A percentile compares a stretch with the other conserved stretches of the same genome.
phyloP scores from a whole-genome alignment of 2,797 vertebrate species.

The Cyclopterus lumpus region DNA sequence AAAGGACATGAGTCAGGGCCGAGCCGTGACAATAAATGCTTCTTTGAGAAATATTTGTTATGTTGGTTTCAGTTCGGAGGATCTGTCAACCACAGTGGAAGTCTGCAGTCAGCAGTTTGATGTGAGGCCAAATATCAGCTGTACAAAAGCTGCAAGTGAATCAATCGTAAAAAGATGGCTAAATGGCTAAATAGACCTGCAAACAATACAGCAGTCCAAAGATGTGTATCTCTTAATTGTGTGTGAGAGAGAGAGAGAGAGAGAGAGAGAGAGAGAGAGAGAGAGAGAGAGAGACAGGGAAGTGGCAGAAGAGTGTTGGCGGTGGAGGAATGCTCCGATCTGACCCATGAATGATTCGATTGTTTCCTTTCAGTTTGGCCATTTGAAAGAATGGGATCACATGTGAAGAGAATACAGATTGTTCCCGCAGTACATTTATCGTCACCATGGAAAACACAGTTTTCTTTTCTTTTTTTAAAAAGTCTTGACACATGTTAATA shows the following conservation, averaged over 20 bases:
- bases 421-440: conserved; percentile 36
- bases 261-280: conserved; percentile 2
- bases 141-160: neutral
- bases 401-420: conserved; percentile 19
- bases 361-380: conserved; percentile 67
- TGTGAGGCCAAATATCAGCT: neutral
- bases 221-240: neutral
- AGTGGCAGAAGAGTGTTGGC: conserved; percentile 69
- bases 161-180: neutral
- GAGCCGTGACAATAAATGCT: neutral
- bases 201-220: neutral
- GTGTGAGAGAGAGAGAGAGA: neutral
- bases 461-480: neutral
- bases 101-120: neutral
- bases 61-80: conserved; percentile 5
- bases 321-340: conserved; percentile 62
- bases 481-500: conserved; percentile 16
- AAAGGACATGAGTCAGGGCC: too few species aligned
- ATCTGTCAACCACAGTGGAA: neutral
- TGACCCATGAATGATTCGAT: conserved; percentile 78
- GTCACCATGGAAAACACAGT: conserved; percentile 7
- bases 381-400: conserved; percentile 32
- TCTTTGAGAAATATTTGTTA: neutral
- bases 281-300: neutral
- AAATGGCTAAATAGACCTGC: neutral